A percentile compares a stretch with the other conserved stretches of the same genome.
phyloP scores from a whole-genome alignment of 2,888 invertebrate species.

The Tachina fera region DNA sequence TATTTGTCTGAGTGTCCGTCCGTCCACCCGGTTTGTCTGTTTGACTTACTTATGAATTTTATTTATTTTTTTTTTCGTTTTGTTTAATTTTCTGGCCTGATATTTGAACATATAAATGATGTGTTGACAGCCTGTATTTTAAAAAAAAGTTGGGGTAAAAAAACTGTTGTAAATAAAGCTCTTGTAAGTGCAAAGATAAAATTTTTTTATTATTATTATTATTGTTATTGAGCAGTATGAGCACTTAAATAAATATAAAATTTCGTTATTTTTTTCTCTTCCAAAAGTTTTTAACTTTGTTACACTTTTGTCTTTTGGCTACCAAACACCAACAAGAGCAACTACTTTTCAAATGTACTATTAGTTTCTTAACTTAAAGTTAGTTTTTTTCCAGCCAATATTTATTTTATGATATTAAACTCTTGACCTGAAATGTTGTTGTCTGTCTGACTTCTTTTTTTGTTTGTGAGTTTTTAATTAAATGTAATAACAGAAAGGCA shows the following conservation, averaged over 20 bases:
- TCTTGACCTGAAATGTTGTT: constrained; percentile 65
- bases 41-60: not conserved
- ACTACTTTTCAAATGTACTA: constrained; percentile 11
- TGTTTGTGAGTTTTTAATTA: constrained; percentile 52
- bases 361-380: not conserved
- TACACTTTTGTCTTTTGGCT: constrained; percentile 51
- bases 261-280: constrained; percentile 50
- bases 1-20: constrained; percentile 37
- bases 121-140: constrained; percentile 63
- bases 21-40: not conserved
- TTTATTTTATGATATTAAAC: constrained; percentile 70
- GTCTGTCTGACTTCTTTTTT: constrained; percentile 20
- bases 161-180: not conserved
- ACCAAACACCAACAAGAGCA: not conserved
- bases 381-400: constrained; percentile 6
- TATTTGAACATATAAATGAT: constrained; percentile 59
- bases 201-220: not conserved
- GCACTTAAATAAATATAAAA: constrained; percentile 62
- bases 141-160: not conserved
- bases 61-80: not conserved
- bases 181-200: constrained; percentile 30
- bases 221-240: constrained; percentile 40
- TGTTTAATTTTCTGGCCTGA: not conserved
- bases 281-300: constrained; percentile 47
- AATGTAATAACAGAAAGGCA: constrained; percentile 48